Percentiles rank a stretch among this genome's conserved stretches.
These are phyloP conservation scores for Yponomeuta malinellus DNA, from an alignment of 2,888 invertebrate genomes.

Conservation along the genomic window DNA sequence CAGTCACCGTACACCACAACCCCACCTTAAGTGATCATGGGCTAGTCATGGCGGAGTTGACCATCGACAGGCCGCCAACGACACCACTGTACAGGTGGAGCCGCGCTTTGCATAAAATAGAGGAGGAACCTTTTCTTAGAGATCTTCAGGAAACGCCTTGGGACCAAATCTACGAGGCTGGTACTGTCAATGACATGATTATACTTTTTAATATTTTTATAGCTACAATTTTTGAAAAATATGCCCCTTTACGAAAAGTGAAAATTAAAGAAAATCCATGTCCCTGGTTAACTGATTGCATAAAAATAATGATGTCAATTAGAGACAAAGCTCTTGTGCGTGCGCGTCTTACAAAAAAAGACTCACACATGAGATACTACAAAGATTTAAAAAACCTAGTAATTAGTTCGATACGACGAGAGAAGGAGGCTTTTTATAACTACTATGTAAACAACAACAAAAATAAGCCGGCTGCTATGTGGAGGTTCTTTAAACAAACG, in stretches of 20 bases:
- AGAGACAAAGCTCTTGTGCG: background rate
- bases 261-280: background rate
- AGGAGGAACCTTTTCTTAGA: background rate
- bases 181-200: no score
- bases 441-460: background rate
- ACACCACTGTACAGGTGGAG: background rate
- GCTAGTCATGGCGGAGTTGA: background rate
- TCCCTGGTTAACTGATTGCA: background rate
- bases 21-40: constrained; percentile 11
- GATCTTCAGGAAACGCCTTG: background rate
- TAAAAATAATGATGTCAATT: constrained; percentile 4
- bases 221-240: background rate
- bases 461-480: background rate
- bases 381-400: constrained; percentile 5
- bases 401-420: background rate
- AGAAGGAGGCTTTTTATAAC: constrained; percentile 11
- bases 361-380: constrained; percentile 2
- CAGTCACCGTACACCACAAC: background rate
- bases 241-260: constrained; percentile 2
- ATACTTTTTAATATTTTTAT: background rate
- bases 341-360: background rate
- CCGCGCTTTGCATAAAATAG: constrained; percentile 3
- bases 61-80: background rate
- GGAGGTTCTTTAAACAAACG: background rate
- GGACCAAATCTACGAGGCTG: background rate